Base-by-base conservation (phyloP, 1,140 invertebrate species). In the Drosophila bifasciata region DNA sequence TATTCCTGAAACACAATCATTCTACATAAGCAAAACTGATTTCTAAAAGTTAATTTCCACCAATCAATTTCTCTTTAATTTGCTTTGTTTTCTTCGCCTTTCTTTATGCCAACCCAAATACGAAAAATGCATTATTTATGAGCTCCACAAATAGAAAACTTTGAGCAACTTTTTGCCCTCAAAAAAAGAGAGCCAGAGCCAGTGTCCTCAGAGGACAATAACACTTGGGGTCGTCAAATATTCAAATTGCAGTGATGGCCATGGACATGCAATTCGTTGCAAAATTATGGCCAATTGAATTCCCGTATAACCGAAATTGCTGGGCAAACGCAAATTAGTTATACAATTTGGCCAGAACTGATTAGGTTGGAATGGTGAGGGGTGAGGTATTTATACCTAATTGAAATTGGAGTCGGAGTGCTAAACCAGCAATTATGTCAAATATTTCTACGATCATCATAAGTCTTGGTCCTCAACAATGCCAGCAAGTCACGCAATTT, bases 401-500 rank as follows among this genome's bases (percentile, higher is more conserved):
- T 85, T 85, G 73, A 86, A 85, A 79, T 62, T 49, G 19, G 44
- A 28, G 5, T 1, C 49, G 25, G 41, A 15, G 25, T 43, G 51
- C 44, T 86, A 77, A 78, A 75, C 48, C 59, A 28, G 59, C 55
- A 77, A 80, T 86, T 76, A 88, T 81, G 78, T 71, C 83, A 88
- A 68, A 78, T 79, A 64, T 61, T 70, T 66, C 58, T 51, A 5
- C 58, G 39, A 44, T 44, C 70, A 71, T 88, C 83, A 86, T 86
- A 75, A 75, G 64, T 83, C 61, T 81, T 81, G 36, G 40, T 36
- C 64, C 58, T 28, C 75, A 75, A 58, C 61, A 85, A 88, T 78
- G 74, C 64, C 50, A 70, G 28, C 55, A 11, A 78, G 83, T 86
- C 81, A 86, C 81, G 81, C 81, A 63, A 86, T 81, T 81, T 77